A percentile compares a stretch with the other conserved stretches of the same genome.
Evolutionary conservation across 2,888 invertebrate species (phyloP).

Genomic region (Tenthredo mesomela): DNA sequence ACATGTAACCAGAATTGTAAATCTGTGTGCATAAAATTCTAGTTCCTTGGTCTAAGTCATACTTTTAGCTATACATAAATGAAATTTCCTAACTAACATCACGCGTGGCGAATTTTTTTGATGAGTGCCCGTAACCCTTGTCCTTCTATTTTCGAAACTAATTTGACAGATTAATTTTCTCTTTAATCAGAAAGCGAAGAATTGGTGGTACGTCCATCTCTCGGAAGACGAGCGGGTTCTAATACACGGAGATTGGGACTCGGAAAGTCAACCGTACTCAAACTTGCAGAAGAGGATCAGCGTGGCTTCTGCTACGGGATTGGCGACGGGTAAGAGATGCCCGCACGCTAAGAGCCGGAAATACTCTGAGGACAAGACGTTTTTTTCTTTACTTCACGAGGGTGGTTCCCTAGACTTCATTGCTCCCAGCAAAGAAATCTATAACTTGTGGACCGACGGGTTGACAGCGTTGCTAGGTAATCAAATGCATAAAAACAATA

Average conservation of each 20-base stretch:
- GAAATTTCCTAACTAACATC: background rate
- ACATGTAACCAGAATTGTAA: background rate
- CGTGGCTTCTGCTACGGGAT: constrained; percentile 51
- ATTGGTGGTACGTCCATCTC: constrained; percentile 53
- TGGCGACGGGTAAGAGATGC: constrained; percentile 51
- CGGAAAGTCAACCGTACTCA: constrained; percentile 49
- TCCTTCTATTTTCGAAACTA: background rate
- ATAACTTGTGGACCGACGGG: constrained; percentile 51
- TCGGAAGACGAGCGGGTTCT: constrained; percentile 52
- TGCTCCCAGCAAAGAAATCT: constrained; percentile 47
- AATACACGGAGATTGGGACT: constrained; percentile 52
- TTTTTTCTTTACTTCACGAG: constrained; percentile 52
- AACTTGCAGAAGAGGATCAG: constrained; percentile 52
- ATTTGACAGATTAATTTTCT: constrained; percentile 25
- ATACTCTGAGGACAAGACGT: constrained; percentile 35
- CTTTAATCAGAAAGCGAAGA: constrained; percentile 49
- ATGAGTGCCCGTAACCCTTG: background rate
- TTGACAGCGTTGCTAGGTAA: constrained; percentile 44
- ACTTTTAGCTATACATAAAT: background rate
- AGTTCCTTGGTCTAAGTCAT: background rate
- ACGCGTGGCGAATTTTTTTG: background rate
- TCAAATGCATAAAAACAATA: background rate
- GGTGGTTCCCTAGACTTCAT: constrained; percentile 52
- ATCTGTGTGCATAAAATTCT: background rate
- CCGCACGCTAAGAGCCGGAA: constrained; percentile 53